phyloP scores from a whole-genome alignment of 1,140 invertebrate species.

The Brachionus paranguensis region DNA sequence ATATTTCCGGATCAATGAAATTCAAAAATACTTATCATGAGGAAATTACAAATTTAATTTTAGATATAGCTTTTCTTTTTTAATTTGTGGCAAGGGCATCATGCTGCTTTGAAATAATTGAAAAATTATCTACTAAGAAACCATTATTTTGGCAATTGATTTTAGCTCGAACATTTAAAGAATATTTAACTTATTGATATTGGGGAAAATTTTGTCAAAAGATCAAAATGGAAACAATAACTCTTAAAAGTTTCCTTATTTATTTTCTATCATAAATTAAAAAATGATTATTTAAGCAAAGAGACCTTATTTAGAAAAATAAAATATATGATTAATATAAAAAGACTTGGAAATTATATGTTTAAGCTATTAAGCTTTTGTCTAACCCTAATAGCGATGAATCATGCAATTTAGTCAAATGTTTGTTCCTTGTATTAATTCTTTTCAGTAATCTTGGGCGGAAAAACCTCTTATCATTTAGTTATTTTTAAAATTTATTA shows the following conservation, averaged over 20 bases:
- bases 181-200: background rate
- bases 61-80: background rate
- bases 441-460: background rate
- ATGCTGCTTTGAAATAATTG: background rate
- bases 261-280: background rate
- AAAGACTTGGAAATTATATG: background rate
- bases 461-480: background rate
- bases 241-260: background rate
- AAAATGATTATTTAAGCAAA: background rate
- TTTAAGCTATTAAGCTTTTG: background rate
- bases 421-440: background rate
- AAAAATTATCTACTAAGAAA: background rate
- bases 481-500: background rate
- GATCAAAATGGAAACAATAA: background rate
- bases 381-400: background rate
- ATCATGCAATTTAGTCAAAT: background rate
- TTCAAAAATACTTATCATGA: background rate
- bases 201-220: background rate
- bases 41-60: conserved; percentile 3
- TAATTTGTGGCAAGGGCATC: background rate
- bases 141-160: background rate
- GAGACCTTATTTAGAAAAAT: background rate
- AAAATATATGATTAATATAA: background rate
- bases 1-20: background rate
- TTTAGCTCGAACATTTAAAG: background rate